Conservation (phyloP, 2,113 vertebrate species). For the Onychostoma macrolepis region DNA sequence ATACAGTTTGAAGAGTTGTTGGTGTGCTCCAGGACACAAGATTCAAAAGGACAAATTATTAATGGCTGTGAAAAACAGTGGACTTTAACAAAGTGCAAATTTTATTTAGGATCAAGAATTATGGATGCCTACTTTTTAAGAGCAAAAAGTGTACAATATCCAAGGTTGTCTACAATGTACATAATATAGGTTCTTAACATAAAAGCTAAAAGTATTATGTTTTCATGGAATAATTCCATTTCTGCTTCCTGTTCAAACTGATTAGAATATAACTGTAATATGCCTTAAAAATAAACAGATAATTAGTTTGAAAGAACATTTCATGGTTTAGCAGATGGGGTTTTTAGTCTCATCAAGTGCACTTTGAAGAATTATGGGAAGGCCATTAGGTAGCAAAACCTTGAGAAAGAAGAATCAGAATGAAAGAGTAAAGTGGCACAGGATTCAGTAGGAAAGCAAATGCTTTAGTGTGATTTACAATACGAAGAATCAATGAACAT, state of each 20-base stretch:
- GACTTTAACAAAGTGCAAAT: background rate
- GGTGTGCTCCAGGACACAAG: background rate
- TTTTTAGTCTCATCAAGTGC: background rate
- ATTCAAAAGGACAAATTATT: background rate
- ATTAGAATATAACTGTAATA: background rate
- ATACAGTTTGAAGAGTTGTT: background rate
- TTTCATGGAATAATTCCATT: background rate
- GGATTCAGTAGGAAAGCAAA: constrained; percentile 46
- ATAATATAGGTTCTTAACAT: constrained; percentile 7
- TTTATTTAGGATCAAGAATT: constrained; percentile 7
- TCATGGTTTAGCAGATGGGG: background rate
- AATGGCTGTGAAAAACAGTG: background rate
- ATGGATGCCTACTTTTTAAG: background rate
- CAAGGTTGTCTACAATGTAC: constrained; percentile 1
- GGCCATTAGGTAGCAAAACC: background rate
- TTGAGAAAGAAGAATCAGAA: background rate
- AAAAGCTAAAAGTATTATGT: background rate
- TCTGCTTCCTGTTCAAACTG: background rate
- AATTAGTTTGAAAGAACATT: background rate
- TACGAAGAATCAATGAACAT: constrained; percentile 34
- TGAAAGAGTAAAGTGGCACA: constrained; percentile 3
- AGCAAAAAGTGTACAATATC: background rate
- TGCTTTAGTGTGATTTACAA: constrained; percentile 55
- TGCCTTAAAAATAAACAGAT: background rate
- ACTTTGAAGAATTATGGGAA: background rate